Evolutionary conservation across 2,797 vertebrate genomes (phyloP), one percentile per base, ranked within the genome.

Genomic region (Naso thynnoides): DNA sequence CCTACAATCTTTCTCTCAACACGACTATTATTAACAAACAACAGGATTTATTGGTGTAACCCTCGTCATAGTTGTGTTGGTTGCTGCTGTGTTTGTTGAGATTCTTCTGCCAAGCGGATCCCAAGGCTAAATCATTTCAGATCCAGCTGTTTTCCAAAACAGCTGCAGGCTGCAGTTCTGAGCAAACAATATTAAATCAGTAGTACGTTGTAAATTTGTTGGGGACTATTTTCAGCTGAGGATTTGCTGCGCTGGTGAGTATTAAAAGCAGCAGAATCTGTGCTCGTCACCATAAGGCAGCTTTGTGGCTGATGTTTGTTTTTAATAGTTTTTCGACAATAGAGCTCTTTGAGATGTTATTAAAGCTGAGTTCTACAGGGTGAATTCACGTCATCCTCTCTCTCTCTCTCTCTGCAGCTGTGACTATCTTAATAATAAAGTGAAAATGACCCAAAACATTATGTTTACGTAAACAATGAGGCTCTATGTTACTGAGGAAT

Each of bases 121-220:
- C 19, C 3, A 3, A 23, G 26, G 38, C 26, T n/a, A 1, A 60
- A 33, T n/a, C 1, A 60, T 44, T 44, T 44, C 27, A 52, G 26
- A 52, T 29, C 49, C 49, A 54, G 52, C 52, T 33, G 52, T 31
- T 54, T 53, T 19, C 27, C n/a, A 5, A 45, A 57, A 33, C 26
- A 53, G 38, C 47, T 16, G 27, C 8, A 8, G 15, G n/a, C 54
- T 16, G 33, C 10, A 8, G 18, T 16, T 39, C 24, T 38, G 2
- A 52, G 10, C 41, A 15, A 31, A 66, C 38, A 21, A 8, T 3
- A n/a, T 21, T 11, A 26, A 58, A n/a, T 10, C 26, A 13, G 26
- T 0, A 15, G 47, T 9, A 39, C 52, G 29, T 14, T 10, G 18
- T 8, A 33, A 14, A 14, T 14, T 14, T 42, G 14, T 15, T 9